phyloP scores from a whole-genome alignment of 2,888 invertebrate genomes.

The Nowickia ferox region DNA sequence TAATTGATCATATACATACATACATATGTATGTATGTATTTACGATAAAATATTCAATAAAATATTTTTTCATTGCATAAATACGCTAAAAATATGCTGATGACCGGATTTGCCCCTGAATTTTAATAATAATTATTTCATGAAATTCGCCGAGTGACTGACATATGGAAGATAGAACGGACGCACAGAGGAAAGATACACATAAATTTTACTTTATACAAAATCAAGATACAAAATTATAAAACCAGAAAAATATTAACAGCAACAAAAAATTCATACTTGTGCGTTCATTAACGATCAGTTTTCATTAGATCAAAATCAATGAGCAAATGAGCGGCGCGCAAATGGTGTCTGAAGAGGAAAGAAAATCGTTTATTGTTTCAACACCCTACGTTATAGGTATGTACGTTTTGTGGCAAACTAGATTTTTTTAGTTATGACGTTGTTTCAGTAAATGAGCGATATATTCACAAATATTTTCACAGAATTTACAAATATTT shows the following conservation, averaged over 20 bases:
- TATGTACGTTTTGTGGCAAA: too few relatives aligned
- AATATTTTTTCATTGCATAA: conserved; percentile 36
- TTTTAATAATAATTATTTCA: conserved; percentile 52
- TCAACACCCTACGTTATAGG: conserved; percentile 24
- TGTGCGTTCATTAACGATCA: conserved; percentile 62
- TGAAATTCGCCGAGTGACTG: conserved; percentile 28
- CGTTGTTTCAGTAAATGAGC: too few relatives aligned
- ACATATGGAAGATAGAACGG: background rate
- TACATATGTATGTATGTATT: conserved; percentile 20
- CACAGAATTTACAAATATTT: background rate
- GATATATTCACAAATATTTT: too few relatives aligned
- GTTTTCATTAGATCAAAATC: conserved; percentile 61
- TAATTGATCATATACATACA: conserved; percentile 54
- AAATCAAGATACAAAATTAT: background rate
- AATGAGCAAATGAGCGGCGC: conserved; percentile 37
- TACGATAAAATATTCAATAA: conserved; percentile 48
- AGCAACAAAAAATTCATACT: conserved; percentile 45
- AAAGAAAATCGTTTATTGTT: conserved; percentile 29
- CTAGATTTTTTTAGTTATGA: too few relatives aligned
- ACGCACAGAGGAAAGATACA: conserved; percentile 18
- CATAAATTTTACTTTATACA: conserved; percentile 45
- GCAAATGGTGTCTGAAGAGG: background rate
- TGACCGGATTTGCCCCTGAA: conserved; percentile 68
- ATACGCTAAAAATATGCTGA: conserved; percentile 54
- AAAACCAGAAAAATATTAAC: conserved; percentile 12